Conservation (phyloP, 2,888 invertebrate species). For the Microchrysa polita region DNA sequence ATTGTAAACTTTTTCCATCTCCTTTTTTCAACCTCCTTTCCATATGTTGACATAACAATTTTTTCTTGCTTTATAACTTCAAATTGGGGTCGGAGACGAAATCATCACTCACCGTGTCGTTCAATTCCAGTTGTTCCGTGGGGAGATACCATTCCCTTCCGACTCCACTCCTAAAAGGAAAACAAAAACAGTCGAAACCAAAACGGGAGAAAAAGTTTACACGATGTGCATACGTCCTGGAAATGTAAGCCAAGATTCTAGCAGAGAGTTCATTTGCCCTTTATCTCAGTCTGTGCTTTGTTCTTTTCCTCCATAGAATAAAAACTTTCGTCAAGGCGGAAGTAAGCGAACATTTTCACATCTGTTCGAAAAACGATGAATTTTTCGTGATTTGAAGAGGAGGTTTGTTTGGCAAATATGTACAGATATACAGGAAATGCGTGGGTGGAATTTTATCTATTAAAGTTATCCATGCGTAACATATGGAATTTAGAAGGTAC, state of each 20-base stretch:
- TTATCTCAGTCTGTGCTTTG: neutral
- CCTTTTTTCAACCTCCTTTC: neutral
- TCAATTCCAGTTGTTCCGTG: neutral
- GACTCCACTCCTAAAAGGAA: neutral
- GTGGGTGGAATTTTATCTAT: constrained; percentile 23
- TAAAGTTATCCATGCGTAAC: constrained; percentile 36
- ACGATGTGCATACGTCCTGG: neutral
- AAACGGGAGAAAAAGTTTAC: neutral
- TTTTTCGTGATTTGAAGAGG: constrained; percentile 15
- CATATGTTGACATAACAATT: neutral
- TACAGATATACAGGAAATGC: too few relatives aligned
- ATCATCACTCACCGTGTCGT: constrained; percentile 10
- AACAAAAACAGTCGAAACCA: neutral
- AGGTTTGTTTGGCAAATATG: constrained; percentile 2
- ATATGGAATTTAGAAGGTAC: constrained; percentile 37
- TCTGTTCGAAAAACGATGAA: constrained; percentile 35
- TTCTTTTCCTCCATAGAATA: neutral
- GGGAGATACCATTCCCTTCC: constrained; percentile 15
- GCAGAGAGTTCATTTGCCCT: constrained; percentile 34
- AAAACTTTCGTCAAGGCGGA: constrained; percentile 19
- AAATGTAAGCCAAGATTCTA: constrained; percentile 16
- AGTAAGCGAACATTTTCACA: constrained; percentile 40
- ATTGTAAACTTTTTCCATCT: constrained; percentile 46
- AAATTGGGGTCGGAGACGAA: neutral
- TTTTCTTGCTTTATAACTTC: constrained; percentile 1